Conservation (phyloP, 2,113 vertebrate genomes). For the Gasterosteus aculeatus region DNA sequence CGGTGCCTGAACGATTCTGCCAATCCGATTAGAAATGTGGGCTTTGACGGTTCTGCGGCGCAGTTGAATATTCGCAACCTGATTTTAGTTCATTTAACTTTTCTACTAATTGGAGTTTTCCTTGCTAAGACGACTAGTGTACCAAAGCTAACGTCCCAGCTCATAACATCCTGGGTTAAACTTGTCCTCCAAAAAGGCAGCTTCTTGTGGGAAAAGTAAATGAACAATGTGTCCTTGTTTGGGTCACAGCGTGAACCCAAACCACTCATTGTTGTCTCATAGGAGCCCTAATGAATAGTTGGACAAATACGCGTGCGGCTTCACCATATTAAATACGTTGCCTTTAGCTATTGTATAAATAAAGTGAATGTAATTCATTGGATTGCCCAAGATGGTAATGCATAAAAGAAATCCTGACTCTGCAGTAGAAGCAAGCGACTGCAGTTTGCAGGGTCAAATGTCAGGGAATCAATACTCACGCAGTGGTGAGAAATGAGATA, state of each 20-base stretch:
- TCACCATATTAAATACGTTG: background rate
- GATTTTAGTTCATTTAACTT: no score
- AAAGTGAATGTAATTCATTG: background rate
- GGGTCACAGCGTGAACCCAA: background rate
- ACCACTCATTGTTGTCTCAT: background rate
- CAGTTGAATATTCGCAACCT: no score
- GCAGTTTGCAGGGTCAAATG: constrained; percentile 11
- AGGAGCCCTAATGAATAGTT: background rate
- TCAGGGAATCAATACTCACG: background rate
- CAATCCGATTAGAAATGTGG: no score
- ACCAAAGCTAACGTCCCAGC: background rate
- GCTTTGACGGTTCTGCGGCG: no score
- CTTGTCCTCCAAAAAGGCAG: background rate
- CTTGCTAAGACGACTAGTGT: no score
- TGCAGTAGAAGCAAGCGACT: background rate
- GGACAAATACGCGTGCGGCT: background rate
- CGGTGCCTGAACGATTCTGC: no score
- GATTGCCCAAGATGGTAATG: background rate
- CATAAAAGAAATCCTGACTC: background rate
- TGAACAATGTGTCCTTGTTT: background rate
- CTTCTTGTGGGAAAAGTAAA: background rate
- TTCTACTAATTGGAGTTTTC: no score
- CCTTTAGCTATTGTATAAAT: background rate
- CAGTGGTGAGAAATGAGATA: constrained; percentile 14
- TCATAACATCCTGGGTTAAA: background rate